Evolutionary conservation across 2,888 invertebrate genomes (phyloP).

Genomic region (Meliscaeva auricollis): DNA sequence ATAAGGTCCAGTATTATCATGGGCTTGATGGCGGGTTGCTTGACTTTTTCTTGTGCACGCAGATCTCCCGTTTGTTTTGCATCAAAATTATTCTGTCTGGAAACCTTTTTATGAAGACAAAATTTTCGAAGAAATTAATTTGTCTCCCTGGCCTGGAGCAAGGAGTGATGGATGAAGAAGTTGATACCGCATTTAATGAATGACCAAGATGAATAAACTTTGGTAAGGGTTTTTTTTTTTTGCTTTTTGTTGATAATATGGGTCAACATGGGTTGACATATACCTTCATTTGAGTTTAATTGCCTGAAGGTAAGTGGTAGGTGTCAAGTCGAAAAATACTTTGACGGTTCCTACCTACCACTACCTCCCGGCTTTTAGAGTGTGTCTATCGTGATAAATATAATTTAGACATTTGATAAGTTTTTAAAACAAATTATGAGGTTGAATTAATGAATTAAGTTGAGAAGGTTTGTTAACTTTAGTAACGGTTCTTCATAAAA

Average conservation of each 20-base stretch:
- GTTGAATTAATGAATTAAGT: too few relatives aligned
- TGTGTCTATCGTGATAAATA: too few relatives aligned
- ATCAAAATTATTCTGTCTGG: constrained; percentile 30
- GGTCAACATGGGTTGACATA: constrained; percentile 4
- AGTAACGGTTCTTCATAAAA: too few relatives aligned
- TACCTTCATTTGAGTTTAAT: too few relatives aligned
- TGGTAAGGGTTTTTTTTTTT: neutral
- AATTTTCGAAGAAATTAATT: constrained; percentile 25
- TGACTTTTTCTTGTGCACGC: constrained; percentile 8
- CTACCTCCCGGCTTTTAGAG: too few relatives aligned
- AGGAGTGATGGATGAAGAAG: constrained; percentile 14
- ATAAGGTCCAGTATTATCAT: constrained; percentile 2
- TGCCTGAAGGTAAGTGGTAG: too few relatives aligned
- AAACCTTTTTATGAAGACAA: constrained; percentile 40
- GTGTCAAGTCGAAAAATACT: too few relatives aligned
- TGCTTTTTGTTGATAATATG: neutral
- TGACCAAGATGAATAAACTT: constrained; percentile 7
- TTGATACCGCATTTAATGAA: constrained; percentile 26
- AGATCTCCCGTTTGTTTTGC: neutral
- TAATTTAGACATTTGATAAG: too few relatives aligned
- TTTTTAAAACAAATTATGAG: too few relatives aligned
- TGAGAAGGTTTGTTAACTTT: too few relatives aligned
- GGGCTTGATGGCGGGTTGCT: constrained; percentile 18
- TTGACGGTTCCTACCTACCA: too few relatives aligned
- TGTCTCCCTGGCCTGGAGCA: neutral